Evolutionary conservation across 2,888 invertebrate genomes (phyloP), one percentile per base, ranked within the genome.

Genomic region (Microchrysa polita): DNA sequence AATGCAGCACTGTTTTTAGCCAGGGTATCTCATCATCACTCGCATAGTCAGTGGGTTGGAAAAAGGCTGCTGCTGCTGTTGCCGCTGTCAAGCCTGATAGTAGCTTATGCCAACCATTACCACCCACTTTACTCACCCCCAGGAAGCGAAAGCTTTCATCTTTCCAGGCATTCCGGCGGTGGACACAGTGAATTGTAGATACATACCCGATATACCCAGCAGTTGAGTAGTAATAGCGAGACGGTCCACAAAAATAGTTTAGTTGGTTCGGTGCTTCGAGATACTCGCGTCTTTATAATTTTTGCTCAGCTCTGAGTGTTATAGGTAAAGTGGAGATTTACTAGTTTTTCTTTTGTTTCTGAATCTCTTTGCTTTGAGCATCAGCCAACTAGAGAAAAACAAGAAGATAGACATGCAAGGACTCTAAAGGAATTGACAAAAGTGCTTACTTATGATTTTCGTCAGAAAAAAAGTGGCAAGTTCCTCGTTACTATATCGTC

Each of bases 231-330:
- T 48, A 48, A 48, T 48, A 48, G 4, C 48, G 48, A 12, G 16
- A 48, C 48, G 48, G 48, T 48, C 48, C 48, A 48, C 48, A 48
- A 48, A 48, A n/a, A 48, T 48, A 48, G 48, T 48, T 48, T 48
- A 48, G 48, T 48, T 48, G 16, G 48, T 48, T 34, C 27, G 48
- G 48, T n/a, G 27, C 16, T 48, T 48, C 48, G 48, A n/a, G 12
- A 48, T 48, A 12, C 48, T 48, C 10, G n/a, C n/a, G 48, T 48
- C 48, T n/a, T n/a, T 12, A 48, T n/a, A 34, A 2, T n/a, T n/a
- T 34, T 34, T 34, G 27, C 27, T 34, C 27, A 34, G 27, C 27
- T 34, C 27, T 5, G 27, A 34, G 27, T 34, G 27, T n/a, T n/a
- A n/a, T 42, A 12, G 42, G 42, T 42, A 48, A n/a, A 48, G 48